These are phyloP conservation scores for Hyposoter didymator DNA, from an alignment of 2,888 invertebrate genomes.

Conservation along the genomic window DNA sequence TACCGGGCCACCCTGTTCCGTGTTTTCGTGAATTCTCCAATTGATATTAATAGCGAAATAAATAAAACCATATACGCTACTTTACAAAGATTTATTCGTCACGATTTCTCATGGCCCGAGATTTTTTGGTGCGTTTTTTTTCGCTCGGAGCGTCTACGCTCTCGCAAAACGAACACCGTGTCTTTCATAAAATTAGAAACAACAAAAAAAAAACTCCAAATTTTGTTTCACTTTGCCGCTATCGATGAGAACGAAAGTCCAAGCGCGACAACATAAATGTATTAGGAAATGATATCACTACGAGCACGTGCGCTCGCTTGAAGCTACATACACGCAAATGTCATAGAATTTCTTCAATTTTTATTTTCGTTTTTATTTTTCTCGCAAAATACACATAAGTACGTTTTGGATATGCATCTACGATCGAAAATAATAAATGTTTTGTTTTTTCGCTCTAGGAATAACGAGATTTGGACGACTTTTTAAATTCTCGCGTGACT, in stretches of 20 bases:
- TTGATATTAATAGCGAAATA: constrained; percentile 67
- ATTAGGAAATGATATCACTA: constrained; percentile 81
- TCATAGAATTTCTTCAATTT: constrained; percentile 67
- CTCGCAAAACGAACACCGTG: constrained; percentile 53
- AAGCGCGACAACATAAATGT: constrained; percentile 65
- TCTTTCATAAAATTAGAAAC: constrained; percentile 61
- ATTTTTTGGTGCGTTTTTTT: constrained; percentile 32
- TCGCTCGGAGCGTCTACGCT: constrained; percentile 48
- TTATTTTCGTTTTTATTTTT: constrained; percentile 35
- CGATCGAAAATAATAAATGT: constrained; percentile 31
- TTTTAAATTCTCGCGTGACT: constrained; percentile 24
- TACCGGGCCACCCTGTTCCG: constrained; percentile 54
- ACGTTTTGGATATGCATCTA: constrained; percentile 51
- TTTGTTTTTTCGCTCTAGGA: constrained; percentile 27
- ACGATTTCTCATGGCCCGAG: constrained; percentile 42
- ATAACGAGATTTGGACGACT: constrained; percentile 40
- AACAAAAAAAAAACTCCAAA: background rate
- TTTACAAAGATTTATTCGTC: constrained; percentile 63
- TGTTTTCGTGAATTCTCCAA: constrained; percentile 55
- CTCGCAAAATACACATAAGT: constrained; percentile 47
- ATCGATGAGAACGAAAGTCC: constrained; percentile 49
- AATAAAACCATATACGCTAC: constrained; percentile 69
- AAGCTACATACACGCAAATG: constrained; percentile 77
- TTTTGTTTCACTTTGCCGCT: constrained; percentile 58
- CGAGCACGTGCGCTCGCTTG: constrained; percentile 76